These are phyloP conservation scores for Drosophila melanogaster DNA, from an alignment of 1,140 invertebrate species.

Conservation along the genomic window DNA sequence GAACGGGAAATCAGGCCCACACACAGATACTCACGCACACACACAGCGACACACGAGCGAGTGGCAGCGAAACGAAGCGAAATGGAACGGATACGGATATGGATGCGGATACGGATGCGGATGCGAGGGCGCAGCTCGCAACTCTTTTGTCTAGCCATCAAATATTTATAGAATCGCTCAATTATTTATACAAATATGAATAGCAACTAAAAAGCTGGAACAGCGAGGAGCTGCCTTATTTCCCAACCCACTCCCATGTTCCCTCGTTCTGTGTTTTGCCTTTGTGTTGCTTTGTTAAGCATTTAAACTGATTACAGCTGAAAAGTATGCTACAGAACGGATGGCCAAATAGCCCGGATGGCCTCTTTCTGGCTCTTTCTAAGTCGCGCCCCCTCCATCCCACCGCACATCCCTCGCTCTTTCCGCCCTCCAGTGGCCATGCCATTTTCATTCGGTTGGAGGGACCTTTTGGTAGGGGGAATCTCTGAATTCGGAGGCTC, in stretches of 20 bases:
- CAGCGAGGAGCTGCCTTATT: neutral
- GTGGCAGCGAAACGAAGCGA: conserved; percentile 25
- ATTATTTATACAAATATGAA: conserved; percentile 82
- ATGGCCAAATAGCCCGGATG: conserved; percentile 40
- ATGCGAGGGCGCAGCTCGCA: conserved; percentile 45
- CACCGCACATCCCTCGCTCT: neutral
- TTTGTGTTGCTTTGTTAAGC: conserved; percentile 76
- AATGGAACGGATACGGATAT: conserved; percentile 36
- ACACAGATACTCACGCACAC: conserved; percentile 26
- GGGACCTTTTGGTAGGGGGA: neutral
- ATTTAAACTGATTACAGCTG: conserved; percentile 82
- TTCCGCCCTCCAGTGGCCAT: neutral
- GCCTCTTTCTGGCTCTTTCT: conserved; percentile 1
- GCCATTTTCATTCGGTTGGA: conserved; percentile 1
- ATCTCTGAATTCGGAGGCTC: neutral
- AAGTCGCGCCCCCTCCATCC: neutral
- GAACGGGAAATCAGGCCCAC: conserved; percentile 49
- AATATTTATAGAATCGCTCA: conserved; percentile 74
- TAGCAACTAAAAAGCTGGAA: conserved; percentile 74
- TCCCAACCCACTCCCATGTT: neutral
- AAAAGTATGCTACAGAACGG: conserved; percentile 72
- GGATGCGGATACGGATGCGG: conserved; percentile 29
- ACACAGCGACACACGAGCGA: conserved; percentile 18
- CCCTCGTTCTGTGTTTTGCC: conserved; percentile 7
- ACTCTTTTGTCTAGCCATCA: conserved; percentile 80